Percentiles rank a stretch among this genome's conserved stretches.
These are phyloP conservation scores for Eilema griseolum DNA, from an alignment of 2,888 invertebrate genomes.

Conservation along the genomic window DNA sequence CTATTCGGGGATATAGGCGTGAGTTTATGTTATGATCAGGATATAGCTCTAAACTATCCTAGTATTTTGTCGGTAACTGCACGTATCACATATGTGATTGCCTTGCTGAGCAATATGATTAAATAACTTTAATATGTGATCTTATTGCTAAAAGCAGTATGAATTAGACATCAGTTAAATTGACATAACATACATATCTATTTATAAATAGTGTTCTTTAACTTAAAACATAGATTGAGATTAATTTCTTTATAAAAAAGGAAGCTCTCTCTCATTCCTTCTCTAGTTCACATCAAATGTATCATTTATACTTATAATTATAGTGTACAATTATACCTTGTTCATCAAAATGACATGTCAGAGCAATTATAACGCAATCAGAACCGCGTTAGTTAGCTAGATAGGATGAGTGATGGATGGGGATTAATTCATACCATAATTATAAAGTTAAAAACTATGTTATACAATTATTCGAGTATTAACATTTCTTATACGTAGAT, in stretches of 20 bases:
- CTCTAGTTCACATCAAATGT: neutral
- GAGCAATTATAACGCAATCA: conserved; percentile 82
- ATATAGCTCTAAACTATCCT: no score
- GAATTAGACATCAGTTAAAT: no score
- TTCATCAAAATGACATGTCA: conserved; percentile 65
- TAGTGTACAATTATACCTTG: conserved; percentile 40
- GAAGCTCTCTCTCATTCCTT: neutral
- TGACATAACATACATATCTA: no score
- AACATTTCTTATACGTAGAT: neutral
- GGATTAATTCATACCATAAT: conserved; percentile 74
- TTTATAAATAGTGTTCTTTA: neutral
- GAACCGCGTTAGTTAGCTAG: conserved; percentile 58
- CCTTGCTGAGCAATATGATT: neutral
- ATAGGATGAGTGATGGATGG: conserved; percentile 59
- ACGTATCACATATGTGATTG: neutral
- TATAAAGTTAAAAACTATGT: conserved; percentile 56
- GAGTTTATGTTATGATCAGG: no score
- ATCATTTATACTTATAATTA: conserved; percentile 36
- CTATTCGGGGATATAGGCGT: no score
- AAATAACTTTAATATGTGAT: neutral
- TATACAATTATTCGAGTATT: conserved; percentile 15
- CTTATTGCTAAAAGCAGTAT: neutral
- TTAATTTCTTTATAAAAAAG: neutral
- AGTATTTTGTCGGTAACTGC: neutral
- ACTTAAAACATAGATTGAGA: neutral